These are phyloP conservation scores for Drosophila mettleri DNA, from an alignment of 2,888 invertebrate genomes.

Conservation along the genomic window DNA sequence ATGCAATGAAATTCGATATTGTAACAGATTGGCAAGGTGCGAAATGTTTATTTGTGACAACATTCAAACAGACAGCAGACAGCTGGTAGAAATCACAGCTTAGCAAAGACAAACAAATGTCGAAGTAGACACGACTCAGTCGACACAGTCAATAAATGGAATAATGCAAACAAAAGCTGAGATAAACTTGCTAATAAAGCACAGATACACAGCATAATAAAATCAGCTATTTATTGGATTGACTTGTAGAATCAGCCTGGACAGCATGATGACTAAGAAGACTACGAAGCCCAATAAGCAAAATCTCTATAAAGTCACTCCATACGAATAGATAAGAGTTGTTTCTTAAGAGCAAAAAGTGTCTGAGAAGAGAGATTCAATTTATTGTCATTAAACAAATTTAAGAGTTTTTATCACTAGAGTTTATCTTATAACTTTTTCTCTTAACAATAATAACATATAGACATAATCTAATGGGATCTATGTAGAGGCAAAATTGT, in stretches of 20 bases:
- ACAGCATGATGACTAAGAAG: not conserved
- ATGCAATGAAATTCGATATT: conserved; percentile 17
- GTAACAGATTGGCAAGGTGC: conserved; percentile 31
- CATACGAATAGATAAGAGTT: not conserved
- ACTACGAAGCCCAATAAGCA: not conserved
- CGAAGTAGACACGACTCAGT: not conserved
- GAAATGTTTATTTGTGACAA: conserved; percentile 46
- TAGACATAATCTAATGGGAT: not conserved
- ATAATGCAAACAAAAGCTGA: not conserved
- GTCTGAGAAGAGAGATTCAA: not conserved
- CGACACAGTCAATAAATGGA: conserved; percentile 4
- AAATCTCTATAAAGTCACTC: not conserved
- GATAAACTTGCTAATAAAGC: conserved; percentile 1
- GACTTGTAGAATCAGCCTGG: not conserved
- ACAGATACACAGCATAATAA: conserved; percentile 1
- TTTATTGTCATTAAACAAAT: not conserved
- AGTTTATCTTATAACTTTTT: too few species aligned
- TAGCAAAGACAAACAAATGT: not conserved
- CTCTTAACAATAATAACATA: not conserved
- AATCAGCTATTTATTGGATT: not conserved
- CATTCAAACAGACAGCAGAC: conserved; percentile 9
- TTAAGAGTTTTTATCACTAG: not conserved
- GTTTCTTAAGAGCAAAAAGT: not conserved
- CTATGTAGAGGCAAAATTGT: not conserved
- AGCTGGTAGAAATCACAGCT: conserved; percentile 15